Percentiles rank a stretch among this genome's conserved stretches.
These are phyloP conservation scores for Apis mellifera DNA, from an alignment of 1,140 invertebrate species.

Conservation along the genomic window DNA sequence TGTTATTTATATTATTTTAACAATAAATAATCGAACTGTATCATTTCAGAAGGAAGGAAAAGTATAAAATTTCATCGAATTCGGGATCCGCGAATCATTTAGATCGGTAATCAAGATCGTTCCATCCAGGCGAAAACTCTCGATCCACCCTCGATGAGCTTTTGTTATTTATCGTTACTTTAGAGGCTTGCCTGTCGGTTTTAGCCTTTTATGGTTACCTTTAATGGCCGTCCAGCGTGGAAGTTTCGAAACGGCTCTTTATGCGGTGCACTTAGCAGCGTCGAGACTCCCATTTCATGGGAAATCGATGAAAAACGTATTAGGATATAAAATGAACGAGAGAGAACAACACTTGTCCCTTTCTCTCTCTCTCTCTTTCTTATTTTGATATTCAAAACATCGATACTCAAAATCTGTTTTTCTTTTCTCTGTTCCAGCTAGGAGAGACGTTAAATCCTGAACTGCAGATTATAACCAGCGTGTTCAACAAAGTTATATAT, in stretches of 20 bases:
- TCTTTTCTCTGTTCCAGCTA: conserved; percentile 85
- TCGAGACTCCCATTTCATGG: conserved; percentile 68
- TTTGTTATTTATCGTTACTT: conserved; percentile 67
- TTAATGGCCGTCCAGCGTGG: conserved; percentile 71
- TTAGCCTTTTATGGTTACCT: conserved; percentile 69
- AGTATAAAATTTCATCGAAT: too few relatives aligned
- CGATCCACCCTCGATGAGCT: conserved; percentile 56
- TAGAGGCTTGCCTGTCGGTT: conserved; percentile 47
- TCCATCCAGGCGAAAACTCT: conserved; percentile 41
- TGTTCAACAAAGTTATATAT: conserved; percentile 90
- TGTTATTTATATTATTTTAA: too few relatives aligned
- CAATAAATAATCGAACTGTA: too few relatives aligned
- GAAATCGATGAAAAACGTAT: conserved; percentile 75
- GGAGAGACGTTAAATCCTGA: conserved; percentile 92
- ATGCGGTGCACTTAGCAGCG: conserved; percentile 71
- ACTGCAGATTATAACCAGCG: conserved; percentile 92
- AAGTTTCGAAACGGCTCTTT: conserved; percentile 74
- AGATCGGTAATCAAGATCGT: not conserved
- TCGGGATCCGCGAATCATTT: not conserved
- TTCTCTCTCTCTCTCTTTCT: too few relatives aligned
- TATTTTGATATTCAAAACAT: not conserved
- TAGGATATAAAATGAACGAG: conserved; percentile 57
- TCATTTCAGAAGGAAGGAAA: not conserved
- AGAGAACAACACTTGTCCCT: not conserved
- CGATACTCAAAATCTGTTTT: conserved; percentile 53